A percentile compares a stretch with the other conserved stretches of the same genome.
Conservation (phyloP, 2,888 invertebrate species). For the Graphium colonna region DNA sequence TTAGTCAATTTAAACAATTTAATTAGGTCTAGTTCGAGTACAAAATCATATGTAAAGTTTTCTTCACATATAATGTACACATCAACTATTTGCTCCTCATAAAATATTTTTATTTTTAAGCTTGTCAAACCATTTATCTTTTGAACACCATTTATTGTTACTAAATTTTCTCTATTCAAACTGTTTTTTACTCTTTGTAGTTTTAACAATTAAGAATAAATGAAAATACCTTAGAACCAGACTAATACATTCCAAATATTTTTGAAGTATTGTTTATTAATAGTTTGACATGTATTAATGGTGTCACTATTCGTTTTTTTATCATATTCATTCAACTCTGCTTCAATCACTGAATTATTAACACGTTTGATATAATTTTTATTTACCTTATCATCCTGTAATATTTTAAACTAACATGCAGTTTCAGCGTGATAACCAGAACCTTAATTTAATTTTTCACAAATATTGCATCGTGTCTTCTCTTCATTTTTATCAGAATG, state of each 20-base stretch:
- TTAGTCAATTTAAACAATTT: background rate
- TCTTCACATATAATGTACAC: background rate
- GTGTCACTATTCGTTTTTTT: background rate
- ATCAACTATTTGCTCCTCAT: background rate
- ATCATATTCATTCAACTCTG: background rate
- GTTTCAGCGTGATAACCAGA: background rate
- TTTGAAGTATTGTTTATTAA: no score
- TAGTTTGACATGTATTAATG: no score
- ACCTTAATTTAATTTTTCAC: background rate
- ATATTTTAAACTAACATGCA: background rate
- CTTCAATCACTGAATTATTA: no score
- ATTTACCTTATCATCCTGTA: background rate
- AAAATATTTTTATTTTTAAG: no score
- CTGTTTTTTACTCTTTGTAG: background rate
- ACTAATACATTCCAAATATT: background rate
- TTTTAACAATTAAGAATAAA: background rate
- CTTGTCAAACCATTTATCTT: background rate
- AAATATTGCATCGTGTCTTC: background rate
- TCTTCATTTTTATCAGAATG: no score
- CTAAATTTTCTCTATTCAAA: background rate
- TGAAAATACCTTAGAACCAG: background rate
- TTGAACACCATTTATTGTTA: background rate
- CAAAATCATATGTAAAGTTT: background rate
- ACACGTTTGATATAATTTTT: no score
- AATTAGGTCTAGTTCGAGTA: background rate